phyloP scores from a whole-genome alignment of 2,888 invertebrate genomes.

The Drosophila gaucha region DNA sequence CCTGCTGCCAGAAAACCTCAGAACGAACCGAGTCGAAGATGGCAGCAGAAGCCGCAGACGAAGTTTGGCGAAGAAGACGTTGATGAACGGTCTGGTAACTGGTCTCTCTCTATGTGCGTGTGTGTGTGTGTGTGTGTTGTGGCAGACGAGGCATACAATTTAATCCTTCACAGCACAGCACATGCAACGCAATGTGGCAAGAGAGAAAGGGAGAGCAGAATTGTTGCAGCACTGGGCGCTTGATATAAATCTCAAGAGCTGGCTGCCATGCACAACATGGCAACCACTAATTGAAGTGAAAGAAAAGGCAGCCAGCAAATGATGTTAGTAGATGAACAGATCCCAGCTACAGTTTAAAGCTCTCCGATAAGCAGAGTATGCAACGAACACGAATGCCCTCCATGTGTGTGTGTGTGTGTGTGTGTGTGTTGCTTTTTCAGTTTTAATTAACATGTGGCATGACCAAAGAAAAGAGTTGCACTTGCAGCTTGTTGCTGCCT shows the following conservation, averaged over 20 bases:
- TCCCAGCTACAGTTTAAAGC: constrained; percentile 28
- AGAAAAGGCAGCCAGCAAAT: constrained; percentile 62
- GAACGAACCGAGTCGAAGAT: constrained; percentile 13
- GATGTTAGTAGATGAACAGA: constrained; percentile 48
- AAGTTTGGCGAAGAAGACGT: constrained; percentile 61
- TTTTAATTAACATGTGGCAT: constrained; percentile 76
- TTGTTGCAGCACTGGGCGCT: constrained; percentile 23
- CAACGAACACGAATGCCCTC: constrained; percentile 32
- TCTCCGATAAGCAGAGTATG: constrained; percentile 17
- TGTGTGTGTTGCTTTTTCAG: constrained; percentile 61
- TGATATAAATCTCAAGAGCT: constrained; percentile 75
- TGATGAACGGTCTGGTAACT: constrained; percentile 66
- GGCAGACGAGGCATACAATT: constrained; percentile 58
- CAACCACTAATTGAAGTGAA: constrained; percentile 81
- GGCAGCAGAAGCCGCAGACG: constrained; percentile 34
- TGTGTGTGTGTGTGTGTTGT: constrained; percentile 9
- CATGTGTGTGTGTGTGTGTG: constrained; percentile 10
- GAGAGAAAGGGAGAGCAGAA: neutral
- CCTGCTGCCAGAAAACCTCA: constrained; percentile 62
- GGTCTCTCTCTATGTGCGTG: neutral
- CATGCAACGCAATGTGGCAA: constrained; percentile 54
- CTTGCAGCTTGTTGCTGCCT: constrained; percentile 21
- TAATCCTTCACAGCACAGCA: constrained; percentile 68
- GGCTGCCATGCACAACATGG: constrained; percentile 74
- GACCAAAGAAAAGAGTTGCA: constrained; percentile 37